Conservation (phyloP, 2,888 invertebrate species). For the Caenorhabditis doughertyi region DNA sequence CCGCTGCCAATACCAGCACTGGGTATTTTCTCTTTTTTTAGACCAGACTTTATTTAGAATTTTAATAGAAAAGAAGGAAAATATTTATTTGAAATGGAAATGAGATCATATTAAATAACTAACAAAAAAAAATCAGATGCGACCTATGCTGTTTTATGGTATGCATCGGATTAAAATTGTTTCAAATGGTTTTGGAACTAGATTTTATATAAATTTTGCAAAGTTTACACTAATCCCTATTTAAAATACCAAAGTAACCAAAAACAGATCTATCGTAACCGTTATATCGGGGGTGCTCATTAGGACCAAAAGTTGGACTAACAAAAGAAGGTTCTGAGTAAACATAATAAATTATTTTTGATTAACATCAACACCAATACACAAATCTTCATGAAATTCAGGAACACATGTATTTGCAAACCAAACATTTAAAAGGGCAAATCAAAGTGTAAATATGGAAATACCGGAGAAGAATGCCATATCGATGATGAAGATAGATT, state of each 20-base stretch:
- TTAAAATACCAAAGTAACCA: no score
- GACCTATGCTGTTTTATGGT: no score
- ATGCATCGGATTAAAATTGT: no score
- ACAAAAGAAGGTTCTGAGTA: no score
- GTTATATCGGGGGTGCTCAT: no score
- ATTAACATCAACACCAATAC: conserved; percentile 20
- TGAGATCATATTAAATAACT: no score
- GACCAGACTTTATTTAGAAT: conserved; percentile 17
- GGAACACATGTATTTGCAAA: conserved; percentile 7
- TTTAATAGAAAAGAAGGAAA: conserved; percentile 4
- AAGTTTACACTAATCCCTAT: no score
- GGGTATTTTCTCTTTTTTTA: conserved; percentile 1
- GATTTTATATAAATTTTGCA: background rate
- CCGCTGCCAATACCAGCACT: conserved; percentile 21
- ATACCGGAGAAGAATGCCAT: conserved; percentile 40
- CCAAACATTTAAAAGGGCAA: conserved; percentile 12
- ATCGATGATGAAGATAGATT: conserved; percentile 54
- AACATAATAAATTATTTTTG: background rate
- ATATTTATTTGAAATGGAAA: background rate
- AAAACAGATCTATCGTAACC: no score
- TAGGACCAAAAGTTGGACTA: no score
- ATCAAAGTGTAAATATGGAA: conserved; percentile 33
- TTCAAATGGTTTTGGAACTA: no score
- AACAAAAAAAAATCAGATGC: no score
- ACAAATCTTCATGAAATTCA: conserved; percentile 10